phyloP scores from a whole-genome alignment of 2,113 vertebrate genomes.

The Chitala chitala region DNA sequence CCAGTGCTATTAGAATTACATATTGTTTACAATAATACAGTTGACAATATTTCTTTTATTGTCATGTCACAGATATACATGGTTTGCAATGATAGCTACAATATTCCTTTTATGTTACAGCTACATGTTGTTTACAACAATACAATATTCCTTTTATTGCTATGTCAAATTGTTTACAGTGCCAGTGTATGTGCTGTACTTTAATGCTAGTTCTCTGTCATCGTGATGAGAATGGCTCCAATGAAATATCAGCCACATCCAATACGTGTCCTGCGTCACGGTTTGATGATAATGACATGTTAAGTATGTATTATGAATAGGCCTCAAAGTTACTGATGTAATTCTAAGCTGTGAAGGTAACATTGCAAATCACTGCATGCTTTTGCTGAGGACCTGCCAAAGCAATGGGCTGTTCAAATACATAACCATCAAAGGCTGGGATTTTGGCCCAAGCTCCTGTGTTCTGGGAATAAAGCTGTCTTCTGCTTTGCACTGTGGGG shows the following conservation, averaged over 20 bases:
- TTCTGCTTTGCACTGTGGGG: conserved; percentile 36
- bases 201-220: not conserved
- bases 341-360: conserved; percentile 55
- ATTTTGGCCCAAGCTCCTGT: conserved; percentile 24
- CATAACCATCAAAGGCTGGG: conserved; percentile 40
- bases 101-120: too few relatives aligned
- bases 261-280: conserved; percentile 23
- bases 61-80: too few relatives aligned
- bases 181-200: not conserved
- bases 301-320: conserved; percentile 48
- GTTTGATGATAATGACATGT: conserved; percentile 50
- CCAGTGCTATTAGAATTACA: too few relatives aligned
- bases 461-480: conserved; percentile 42
- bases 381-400: conserved; percentile 35
- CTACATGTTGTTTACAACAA: too few relatives aligned
- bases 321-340: conserved; percentile 51
- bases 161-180: too few relatives aligned
- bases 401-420: conserved; percentile 27
- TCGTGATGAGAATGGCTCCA: not conserved
- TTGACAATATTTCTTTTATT: too few relatives aligned
- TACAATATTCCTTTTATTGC: too few relatives aligned
- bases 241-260: not conserved
- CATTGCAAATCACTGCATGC: conserved; percentile 51
- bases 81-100: too few relatives aligned
- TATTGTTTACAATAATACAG: too few relatives aligned